A percentile compares a stretch with the other conserved stretches of the same genome.
These are phyloP conservation scores for Sinosuthora webbiana DNA, from an alignment of 2,113 vertebrate genomes.

Conservation along the genomic window DNA sequence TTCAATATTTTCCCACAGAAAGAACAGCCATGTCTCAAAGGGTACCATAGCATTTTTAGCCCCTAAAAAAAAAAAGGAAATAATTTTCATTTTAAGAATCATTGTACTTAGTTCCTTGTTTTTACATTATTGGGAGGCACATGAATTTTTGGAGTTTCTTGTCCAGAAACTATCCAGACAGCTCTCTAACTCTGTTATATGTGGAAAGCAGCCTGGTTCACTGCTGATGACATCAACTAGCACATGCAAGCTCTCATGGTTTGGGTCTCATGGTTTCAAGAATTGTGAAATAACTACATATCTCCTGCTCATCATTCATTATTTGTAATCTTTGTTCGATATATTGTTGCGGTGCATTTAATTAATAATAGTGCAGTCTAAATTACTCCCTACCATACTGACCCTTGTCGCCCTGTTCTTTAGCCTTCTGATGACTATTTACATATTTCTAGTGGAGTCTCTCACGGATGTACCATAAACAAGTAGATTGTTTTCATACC, in stretches of 20 bases:
- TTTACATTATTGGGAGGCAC: not conserved
- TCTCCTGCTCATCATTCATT: not conserved
- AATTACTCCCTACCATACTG: too few relatives aligned
- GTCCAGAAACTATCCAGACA: not conserved
- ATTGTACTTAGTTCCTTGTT: not conserved
- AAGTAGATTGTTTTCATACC: too few relatives aligned
- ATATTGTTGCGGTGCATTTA: too few relatives aligned
- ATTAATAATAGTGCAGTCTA: too few relatives aligned
- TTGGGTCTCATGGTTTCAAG: not conserved
- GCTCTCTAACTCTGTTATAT: not conserved
- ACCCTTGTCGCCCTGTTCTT: too few relatives aligned
- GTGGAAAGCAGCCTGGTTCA: not conserved
- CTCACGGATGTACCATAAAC: too few relatives aligned
- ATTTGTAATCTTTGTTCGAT: not conserved
- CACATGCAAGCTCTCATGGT: not conserved
- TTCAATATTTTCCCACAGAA: not conserved
- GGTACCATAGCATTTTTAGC: accelerated
- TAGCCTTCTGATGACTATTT: too few relatives aligned
- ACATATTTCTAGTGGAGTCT: too few relatives aligned
- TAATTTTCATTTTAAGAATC: not conserved
- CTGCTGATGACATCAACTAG: not conserved
- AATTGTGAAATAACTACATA: not conserved
- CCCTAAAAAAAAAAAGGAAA: not conserved
- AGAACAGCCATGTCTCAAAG: not conserved
- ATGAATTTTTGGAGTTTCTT: not conserved